Conservation (phyloP, 1,140 invertebrate genomes). For the Mesaphorura yosii region DNA sequence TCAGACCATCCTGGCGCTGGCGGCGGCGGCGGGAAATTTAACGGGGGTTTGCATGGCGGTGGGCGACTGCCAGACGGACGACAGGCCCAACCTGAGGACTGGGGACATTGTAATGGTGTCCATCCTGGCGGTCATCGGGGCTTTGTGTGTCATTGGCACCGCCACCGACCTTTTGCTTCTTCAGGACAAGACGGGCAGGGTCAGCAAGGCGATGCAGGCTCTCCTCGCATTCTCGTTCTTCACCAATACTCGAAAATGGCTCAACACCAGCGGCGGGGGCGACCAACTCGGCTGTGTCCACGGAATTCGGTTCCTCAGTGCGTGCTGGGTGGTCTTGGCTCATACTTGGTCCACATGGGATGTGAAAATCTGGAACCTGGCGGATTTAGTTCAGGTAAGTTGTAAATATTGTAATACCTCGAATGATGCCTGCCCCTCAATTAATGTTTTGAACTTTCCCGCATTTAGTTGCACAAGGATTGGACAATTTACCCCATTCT, state of each 20-base stretch:
- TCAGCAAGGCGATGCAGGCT: background rate
- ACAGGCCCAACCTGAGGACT: background rate
- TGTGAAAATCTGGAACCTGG: background rate
- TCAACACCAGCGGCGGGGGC: constrained; percentile 31
- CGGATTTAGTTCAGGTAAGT: constrained; percentile 1
- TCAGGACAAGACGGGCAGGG: background rate
- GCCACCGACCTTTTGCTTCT: background rate
- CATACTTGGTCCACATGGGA: constrained; percentile 40
- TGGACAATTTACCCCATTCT: constrained; percentile 20
- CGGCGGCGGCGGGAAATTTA: too few relatives aligned
- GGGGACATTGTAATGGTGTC: constrained; percentile 21
- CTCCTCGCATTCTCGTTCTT: constrained; percentile 36
- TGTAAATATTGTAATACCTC: too few relatives aligned
- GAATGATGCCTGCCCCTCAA: background rate
- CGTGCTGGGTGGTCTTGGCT: constrained; percentile 42
- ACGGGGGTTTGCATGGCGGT: too few relatives aligned
- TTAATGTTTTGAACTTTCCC: background rate
- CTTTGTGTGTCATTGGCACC: constrained; percentile 2
- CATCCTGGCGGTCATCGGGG: background rate
- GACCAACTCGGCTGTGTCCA: constrained; percentile 33
- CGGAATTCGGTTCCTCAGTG: constrained; percentile 39
- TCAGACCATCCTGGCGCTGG: too few relatives aligned
- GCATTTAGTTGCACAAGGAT: constrained; percentile 10
- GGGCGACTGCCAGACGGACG: constrained; percentile 40
- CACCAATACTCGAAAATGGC: constrained; percentile 37